These are phyloP conservation scores for Trissoscelio sp. DNA, from an alignment of 2,888 invertebrate species.

Conservation along the genomic window DNA sequence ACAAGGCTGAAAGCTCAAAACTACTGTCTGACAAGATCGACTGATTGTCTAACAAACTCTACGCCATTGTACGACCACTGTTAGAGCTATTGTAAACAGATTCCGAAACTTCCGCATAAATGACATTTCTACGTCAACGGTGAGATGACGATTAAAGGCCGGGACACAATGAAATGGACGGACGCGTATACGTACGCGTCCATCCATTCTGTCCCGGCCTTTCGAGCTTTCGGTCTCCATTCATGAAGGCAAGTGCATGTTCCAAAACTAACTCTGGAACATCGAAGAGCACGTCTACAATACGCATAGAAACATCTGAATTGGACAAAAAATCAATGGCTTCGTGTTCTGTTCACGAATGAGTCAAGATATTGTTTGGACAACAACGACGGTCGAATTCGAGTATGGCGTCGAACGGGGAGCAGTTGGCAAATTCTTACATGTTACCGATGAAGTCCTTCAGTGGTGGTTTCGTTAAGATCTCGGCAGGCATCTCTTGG, in stretches of 20 bases:
- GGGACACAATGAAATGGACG: no score
- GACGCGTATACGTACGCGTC: no score
- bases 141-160: not conserved
- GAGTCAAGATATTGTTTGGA: not conserved
- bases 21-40: not conserved
- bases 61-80: no score
- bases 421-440: not conserved
- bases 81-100: not conserved
- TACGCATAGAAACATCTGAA: not conserved
- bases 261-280: not conserved
- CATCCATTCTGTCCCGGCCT: no score
- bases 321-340: not conserved
- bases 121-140: not conserved
- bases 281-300: not conserved
- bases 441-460: not conserved
- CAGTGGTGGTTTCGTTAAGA: slow-evolving; percentile 22
- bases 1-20: not conserved
- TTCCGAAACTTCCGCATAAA: not conserved
- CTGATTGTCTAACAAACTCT: no score
- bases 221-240: not conserved
- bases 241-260: not conserved
- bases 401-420: slow-evolving; percentile 1
- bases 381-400: not conserved
- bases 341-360: not conserved
- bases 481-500: slow-evolving; percentile 17